phyloP scores from a whole-genome alignment of 2,113 vertebrate genomes.

The Pelusios castaneus region DNA sequence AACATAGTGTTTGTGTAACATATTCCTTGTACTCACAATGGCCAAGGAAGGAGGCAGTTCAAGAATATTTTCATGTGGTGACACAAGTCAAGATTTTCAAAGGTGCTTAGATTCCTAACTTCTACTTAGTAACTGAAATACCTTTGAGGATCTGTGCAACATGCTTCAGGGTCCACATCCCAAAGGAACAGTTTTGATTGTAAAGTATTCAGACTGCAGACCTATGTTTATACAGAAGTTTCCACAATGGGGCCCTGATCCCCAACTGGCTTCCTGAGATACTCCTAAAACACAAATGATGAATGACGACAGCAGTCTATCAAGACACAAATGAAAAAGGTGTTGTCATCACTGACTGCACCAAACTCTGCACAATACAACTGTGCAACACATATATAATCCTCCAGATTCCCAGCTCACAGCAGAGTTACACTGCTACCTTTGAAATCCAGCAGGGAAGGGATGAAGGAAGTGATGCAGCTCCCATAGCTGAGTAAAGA shows the following conservation, averaged over 20 bases:
- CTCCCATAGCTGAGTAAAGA: not conserved
- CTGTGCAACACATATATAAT: not conserved
- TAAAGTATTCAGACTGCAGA: not conserved
- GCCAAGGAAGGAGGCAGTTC: not conserved
- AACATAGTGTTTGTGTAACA: not conserved
- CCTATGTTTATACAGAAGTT: not conserved
- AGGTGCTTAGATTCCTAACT: not conserved
- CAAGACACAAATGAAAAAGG: slow-evolving; percentile 1
- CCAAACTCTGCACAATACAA: not conserved
- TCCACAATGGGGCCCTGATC: not conserved
- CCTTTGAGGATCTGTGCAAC: too few species aligned
- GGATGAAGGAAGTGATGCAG: not conserved
- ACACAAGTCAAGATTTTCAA: not conserved
- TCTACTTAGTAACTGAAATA: too few species aligned
- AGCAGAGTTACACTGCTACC: not conserved
- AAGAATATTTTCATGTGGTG: not conserved
- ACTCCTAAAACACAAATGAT: not conserved
- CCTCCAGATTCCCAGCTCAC: not conserved
- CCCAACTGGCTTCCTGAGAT: not conserved
- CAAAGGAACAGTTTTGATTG: not conserved
- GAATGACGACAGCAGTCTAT: not conserved
- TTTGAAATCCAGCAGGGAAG: not conserved
- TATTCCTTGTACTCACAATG: not conserved
- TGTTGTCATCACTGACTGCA: not conserved
- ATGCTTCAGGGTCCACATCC: not conserved